Base-by-base conservation (phyloP, 1,140 invertebrate genomes). In the Zaprionus ornatus region DNA sequence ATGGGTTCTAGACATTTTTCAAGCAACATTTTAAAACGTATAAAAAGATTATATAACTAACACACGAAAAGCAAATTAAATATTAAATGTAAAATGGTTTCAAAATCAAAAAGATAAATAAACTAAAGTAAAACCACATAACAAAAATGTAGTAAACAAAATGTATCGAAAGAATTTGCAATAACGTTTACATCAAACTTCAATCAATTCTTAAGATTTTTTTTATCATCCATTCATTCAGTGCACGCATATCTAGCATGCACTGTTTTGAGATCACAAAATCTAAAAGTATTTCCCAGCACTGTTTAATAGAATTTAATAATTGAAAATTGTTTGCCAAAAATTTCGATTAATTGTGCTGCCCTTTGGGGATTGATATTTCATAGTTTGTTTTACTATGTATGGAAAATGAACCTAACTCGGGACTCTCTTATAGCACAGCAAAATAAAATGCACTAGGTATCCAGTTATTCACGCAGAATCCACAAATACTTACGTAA, bases 11-110 rank as follows among this genome's bases (percentile, higher is more conserved):
- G 61, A 60, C 52, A 45, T 60, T 59, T n/a, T 52, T 64, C 50
- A 66, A 61, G 62, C 37, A 80, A 54, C 68, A 65, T 68, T 80
- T 48, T 54, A 67, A 71, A 25, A 69, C 12, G 27, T 42, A 71
- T 71, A 69, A 68, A 45, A 70, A 37, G 56, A 37, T 55, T 63
- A 61, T 55, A 67, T 64, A 72, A 59, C 21, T 35, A 87, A 63
- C 67, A 73, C 55, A 73, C 72, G 15, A 66, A 72, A 75, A 23
- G 45, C 17, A 50, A 81, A 87, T 74, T 87, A 85, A 90, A 85
- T 90, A 78, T 90, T 90, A 88, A 88, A 90, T 85, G 79, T 81
- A 90, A 87, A 90, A 90, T 90, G 85, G 85, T 90, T 90, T 90
- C 85, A 90, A 75, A 90, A 90, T 90, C 85, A 81, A 84, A 88